Percentiles rank a stretch among this genome's conserved stretches.
phyloP scores from a whole-genome alignment of 2,888 invertebrate genomes.

The Trissolcus brochymenae region DNA sequence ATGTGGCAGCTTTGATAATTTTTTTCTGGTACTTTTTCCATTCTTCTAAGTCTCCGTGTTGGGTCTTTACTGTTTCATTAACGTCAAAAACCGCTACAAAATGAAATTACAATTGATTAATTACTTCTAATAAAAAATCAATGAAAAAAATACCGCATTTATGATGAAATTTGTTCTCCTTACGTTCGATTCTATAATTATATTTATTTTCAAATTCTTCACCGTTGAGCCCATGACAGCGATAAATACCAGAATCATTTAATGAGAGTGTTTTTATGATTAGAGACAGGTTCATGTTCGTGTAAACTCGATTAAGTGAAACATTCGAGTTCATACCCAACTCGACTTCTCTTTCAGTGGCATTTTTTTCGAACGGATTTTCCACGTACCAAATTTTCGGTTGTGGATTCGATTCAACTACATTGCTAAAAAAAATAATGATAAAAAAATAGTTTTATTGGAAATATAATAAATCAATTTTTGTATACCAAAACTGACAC shows the following conservation, averaged over 20 bases:
- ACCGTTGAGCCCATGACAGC: constrained; percentile 76
- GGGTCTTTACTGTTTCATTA: constrained; percentile 52
- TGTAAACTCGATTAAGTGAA: constrained; percentile 74
- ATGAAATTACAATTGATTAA: constrained; percentile 4
- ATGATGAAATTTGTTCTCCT: background rate
- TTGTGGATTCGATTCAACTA: constrained; percentile 26
- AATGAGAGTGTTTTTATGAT: constrained; percentile 74
- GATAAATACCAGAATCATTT: constrained; percentile 77
- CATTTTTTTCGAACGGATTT: constrained; percentile 68
- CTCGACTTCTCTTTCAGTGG: constrained; percentile 73
- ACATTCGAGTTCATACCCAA: constrained; percentile 77
- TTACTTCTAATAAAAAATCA: background rate
- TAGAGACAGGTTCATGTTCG: constrained; percentile 76
- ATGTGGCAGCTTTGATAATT: constrained; percentile 77
- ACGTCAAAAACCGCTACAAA: constrained; percentile 62
- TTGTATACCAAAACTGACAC: constrained; percentile 77
- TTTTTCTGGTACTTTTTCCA: constrained; percentile 78
- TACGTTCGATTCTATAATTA: constrained; percentile 78
- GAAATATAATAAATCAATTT: constrained; percentile 25
- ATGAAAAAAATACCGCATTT: background rate
- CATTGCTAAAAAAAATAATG: constrained; percentile 18
- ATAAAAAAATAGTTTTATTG: background rate
- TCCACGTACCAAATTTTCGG: constrained; percentile 77
- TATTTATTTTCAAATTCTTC: constrained; percentile 75
- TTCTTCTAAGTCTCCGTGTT: constrained; percentile 76